These are phyloP conservation scores for Yponomeuta malinellus DNA, from an alignment of 2,888 invertebrate genomes.

Conservation along the genomic window DNA sequence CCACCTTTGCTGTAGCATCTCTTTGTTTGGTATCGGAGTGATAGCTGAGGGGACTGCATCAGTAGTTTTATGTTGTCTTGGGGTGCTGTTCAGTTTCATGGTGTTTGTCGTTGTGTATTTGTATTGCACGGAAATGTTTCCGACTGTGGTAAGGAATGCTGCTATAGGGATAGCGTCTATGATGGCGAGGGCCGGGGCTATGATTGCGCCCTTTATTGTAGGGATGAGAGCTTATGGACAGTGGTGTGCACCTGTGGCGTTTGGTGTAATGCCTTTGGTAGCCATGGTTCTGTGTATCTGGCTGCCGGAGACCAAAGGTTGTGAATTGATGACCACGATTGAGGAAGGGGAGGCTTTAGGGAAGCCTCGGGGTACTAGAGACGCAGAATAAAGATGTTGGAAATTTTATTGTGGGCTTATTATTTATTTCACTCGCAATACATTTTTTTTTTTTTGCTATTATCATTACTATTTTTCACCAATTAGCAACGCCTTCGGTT, in stretches of 20 bases:
- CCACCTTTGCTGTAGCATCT: conserved; percentile 76
- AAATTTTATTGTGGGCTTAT: not conserved
- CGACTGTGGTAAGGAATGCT: conserved; percentile 90
- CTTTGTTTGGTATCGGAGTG: conserved; percentile 77
- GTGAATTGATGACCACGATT: conserved; percentile 84
- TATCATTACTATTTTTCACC: no score
- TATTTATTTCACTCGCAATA: not conserved
- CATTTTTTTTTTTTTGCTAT: not conserved
- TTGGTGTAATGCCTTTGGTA: conserved; percentile 81
- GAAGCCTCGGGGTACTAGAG: not conserved
- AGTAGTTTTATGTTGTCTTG: conserved; percentile 80
- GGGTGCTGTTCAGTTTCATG: conserved; percentile 87
- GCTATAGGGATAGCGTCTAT: conserved; percentile 93
- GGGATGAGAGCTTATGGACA: conserved; percentile 62
- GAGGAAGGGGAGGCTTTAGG: conserved; percentile 76
- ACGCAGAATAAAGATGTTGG: not conserved
- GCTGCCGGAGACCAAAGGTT: conserved; percentile 87
- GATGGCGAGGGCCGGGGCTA: conserved; percentile 90
- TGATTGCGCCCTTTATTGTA: conserved; percentile 88
- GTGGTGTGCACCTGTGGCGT: conserved; percentile 82
- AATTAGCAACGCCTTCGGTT: no score
- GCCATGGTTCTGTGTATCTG: conserved; percentile 73
- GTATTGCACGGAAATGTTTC: conserved; percentile 90
- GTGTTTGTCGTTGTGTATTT: conserved; percentile 90
- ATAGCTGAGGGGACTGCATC: conserved; percentile 59